Evolutionary conservation across 2,113 vertebrate genomes (phyloP).

Genomic region (Tyto alba): DNA sequence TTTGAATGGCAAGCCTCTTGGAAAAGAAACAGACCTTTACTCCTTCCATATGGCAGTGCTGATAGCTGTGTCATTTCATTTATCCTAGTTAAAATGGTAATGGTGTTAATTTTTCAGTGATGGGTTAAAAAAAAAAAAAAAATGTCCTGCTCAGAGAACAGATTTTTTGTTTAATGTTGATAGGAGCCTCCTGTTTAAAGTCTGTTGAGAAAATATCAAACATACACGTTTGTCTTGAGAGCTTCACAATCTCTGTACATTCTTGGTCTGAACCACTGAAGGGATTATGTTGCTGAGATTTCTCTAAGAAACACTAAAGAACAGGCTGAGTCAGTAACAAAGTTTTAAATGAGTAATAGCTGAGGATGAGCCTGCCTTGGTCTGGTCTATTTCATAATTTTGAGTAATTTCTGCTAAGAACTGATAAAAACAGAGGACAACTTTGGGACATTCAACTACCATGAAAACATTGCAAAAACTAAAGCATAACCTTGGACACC

Average conservation of each 20-base stretch:
- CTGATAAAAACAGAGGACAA: constrained; percentile 11
- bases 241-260: neutral
- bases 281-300: constrained; percentile 9
- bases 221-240: neutral
- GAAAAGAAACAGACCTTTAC: constrained; percentile 56
- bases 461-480: neutral
- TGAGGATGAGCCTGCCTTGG: neutral
- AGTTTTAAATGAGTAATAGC: constrained; percentile 12
- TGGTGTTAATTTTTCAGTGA: constrained; percentile 56
- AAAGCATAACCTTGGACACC: neutral
- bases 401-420: neutral
- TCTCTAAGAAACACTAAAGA: constrained; percentile 18
- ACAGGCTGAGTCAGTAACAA: neutral
- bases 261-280: neutral
- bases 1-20: constrained; percentile 25
- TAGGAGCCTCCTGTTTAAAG: neutral
- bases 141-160: neutral
- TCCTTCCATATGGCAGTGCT: constrained; percentile 49
- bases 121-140: neutral
- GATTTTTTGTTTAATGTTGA: constrained; percentile 16
- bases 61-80: constrained; percentile 52
- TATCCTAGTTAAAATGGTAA: constrained; percentile 61
- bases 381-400: neutral
- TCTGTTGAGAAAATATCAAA: constrained; percentile 11
- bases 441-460: neutral